phyloP scores from a whole-genome alignment of 1,140 invertebrate species.

The Nasonia giraulti region DNA sequence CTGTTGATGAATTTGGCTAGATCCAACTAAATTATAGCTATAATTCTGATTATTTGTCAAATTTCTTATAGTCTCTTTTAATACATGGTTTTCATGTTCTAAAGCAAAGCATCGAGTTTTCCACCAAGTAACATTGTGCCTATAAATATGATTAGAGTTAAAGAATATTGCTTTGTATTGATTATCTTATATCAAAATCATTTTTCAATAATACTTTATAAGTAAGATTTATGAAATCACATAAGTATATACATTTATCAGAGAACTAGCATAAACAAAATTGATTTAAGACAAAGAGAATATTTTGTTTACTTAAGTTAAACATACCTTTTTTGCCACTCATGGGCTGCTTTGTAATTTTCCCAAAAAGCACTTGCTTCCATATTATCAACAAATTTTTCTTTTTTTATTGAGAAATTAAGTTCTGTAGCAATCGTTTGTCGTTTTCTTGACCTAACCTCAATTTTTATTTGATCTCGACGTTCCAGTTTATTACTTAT shows the following conservation, averaged over 20 bases:
- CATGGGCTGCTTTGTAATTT: conserved; percentile 67
- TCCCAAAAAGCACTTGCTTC: conserved; percentile 69
- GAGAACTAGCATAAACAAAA: background rate
- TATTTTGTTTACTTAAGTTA: background rate
- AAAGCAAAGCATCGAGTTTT: conserved; percentile 79
- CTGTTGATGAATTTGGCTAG: background rate
- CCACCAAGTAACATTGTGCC: conserved; percentile 78
- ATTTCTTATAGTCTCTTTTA: conserved; percentile 73
- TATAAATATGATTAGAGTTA: conserved; percentile 54
- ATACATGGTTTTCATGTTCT: conserved; percentile 78
- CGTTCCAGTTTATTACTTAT: conserved; percentile 57
- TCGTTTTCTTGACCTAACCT: conserved; percentile 63
- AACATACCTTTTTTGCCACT: conserved; percentile 69
- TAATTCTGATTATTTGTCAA: conserved; percentile 52
- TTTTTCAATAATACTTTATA: too few species aligned
- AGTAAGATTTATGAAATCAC: too few species aligned
- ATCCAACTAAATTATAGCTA: background rate
- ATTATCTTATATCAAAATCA: too few species aligned
- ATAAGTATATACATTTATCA: background rate
- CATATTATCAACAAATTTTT: conserved; percentile 36
- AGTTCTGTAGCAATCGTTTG: conserved; percentile 18
- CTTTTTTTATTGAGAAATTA: conserved; percentile 12
- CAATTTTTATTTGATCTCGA: conserved; percentile 55
- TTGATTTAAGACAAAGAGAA: background rate
- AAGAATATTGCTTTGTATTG: background rate